Evolutionary conservation across 2,113 vertebrate genomes (phyloP), one percentile per base, ranked within the genome.

Genomic region (Chitala chitala): DNA sequence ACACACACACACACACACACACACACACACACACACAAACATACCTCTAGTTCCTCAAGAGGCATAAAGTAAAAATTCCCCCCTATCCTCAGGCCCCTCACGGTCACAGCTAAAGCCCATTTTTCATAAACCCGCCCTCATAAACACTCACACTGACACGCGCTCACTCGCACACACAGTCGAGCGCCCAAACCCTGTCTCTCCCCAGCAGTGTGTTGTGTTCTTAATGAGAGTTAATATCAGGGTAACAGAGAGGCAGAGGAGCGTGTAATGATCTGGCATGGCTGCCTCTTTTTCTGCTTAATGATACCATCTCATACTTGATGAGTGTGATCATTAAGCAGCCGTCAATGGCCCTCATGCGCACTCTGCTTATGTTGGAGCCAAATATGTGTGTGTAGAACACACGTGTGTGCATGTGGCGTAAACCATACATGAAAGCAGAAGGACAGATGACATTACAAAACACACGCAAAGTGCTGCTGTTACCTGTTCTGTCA

Each of bases 211-310:
- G 51, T 29, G 22, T n/a, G 74, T 48, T 71, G 69, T 71, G 24
- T 72, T 51, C 69, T 64, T 77, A 74, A 79, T 73, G 55, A 70
- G 65, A 46, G 53, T 59, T 72, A 74, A 78, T 77, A 78, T 58
- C 56, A 29, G n/a, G 53, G 64, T 70, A 68, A 51, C 33, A 51
- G 74, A 73, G 72, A 79, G 66, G 44, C 20, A 72, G 63, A 55
- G 72, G 26, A 76, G 74, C 64, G 38, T 80, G 74, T 75, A 56
- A 72, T 77, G 66, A 72, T 31, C 68, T 50, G 59, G 38, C 59
- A 46, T 72, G 69, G 51, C 9, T 9, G 72, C 68, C 74, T 46
- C 55, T 69, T 61, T 75, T 71, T 42, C 64, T 46, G 38, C 36
- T 75, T 76, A 79, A 79, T 79, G 69, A 69, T 64, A 74, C 44